Conservation (phyloP, 1,140 invertebrate genomes). For the Drosophila obscura region DNA sequence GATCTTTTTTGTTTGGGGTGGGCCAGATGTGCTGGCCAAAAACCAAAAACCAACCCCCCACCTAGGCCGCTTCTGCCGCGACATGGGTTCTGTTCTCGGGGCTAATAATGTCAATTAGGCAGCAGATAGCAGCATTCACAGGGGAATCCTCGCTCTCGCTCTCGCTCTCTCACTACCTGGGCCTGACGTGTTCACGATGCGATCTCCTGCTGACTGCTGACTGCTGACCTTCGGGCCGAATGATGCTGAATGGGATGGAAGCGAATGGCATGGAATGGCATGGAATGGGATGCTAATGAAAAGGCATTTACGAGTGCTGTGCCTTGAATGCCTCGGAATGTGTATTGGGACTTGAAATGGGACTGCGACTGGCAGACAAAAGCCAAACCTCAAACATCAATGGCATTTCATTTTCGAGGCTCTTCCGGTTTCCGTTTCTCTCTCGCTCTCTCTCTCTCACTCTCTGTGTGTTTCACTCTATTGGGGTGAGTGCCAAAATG, state of each 20-base stretch:
- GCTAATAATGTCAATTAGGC: conserved; percentile 76
- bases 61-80: not conserved
- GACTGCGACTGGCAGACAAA: conserved; percentile 38
- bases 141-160: conserved; percentile 9
- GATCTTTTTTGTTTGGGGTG: not conserved
- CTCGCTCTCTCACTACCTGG: conserved; percentile 47
- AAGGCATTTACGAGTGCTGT: conserved; percentile 36
- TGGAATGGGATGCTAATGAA: conserved; percentile 52
- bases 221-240: conserved; percentile 61
- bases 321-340: not conserved
- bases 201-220: conserved; percentile 44
- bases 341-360: conserved; percentile 7
- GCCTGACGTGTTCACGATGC: not conserved
- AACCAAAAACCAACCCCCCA: conserved; percentile 18
- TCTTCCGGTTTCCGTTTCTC: conserved; percentile 38
- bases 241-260: conserved; percentile 34
- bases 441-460: too few species aligned
- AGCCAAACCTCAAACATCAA: conserved; percentile 69
- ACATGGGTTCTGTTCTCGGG: conserved; percentile 19
- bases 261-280: conserved; percentile 52
- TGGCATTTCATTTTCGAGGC: not conserved
- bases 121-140: conserved; percentile 41
- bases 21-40: conserved; percentile 21
- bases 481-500: not conserved
- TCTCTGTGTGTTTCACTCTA: too few species aligned